Base-by-base conservation (phyloP, 2,113 vertebrate genomes). In the Nanger granti region DNA sequence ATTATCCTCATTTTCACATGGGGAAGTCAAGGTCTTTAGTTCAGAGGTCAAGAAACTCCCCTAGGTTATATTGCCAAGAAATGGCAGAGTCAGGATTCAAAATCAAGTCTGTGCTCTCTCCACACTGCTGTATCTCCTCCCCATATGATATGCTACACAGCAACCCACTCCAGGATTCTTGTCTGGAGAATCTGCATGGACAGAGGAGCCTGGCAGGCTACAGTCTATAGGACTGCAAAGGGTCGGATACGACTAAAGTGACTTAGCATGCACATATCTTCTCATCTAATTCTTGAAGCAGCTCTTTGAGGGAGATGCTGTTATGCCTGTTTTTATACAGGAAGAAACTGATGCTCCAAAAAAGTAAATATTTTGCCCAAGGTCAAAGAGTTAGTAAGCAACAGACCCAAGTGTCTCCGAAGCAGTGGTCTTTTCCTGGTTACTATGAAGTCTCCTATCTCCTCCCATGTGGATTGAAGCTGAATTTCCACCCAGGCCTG, bases 281-380 rank as follows among this genome's bases (percentile, higher is more conserved):
- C 7, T 24, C 9, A 89, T 86, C 94, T 49, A 89, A 31, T 66
- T 69, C 13, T 83, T 44, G 20, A 15, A 17, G 20, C 69, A 80
- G 54, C 79, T 88, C 87, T 91, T 82, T 8, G 59, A 37, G 49
- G 18, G 44, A 76, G 84, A 79, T 10, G 28, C 15, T 22, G 7
- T 52, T 37, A 57, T 17, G 49, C 31, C 49, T 49, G 37, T 37
- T 92, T 87, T 89, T 62, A 80, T 86, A 92, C 9, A 37, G 4
- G 28, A 85, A 49, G 47, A 92, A 96, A 94, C 29, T 86, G 54
- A 69, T 34, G n/a, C 62, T 69, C 20, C 29, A 89, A 52, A 93
- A 84, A 86, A n/a, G 59, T 11, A 49, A 69, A 64, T 66, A 26
- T 59, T 64, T 69, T 62, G 31, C 5, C n/a, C 24, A 84, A 92